Percentiles rank a stretch among this genome's conserved stretches.
These are phyloP conservation scores for Hybos culiciformis DNA, from an alignment of 2,888 invertebrate species.

Conservation along the genomic window DNA sequence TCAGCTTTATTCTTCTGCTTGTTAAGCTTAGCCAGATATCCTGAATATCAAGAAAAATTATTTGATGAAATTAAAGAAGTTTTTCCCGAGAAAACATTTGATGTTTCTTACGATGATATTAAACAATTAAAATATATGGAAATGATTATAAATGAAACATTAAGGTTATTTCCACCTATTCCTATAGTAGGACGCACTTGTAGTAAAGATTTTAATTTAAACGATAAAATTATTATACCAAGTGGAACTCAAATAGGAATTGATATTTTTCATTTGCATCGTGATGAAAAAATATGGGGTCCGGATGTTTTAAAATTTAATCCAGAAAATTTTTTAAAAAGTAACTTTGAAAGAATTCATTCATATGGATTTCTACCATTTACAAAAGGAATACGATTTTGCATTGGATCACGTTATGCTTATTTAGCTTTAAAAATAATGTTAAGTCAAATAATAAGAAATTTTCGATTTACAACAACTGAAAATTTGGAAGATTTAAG, in stretches of 20 bases:
- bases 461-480: background rate
- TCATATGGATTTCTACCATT: slow-evolving; percentile 1
- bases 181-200: background rate
- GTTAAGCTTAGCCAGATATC: slow-evolving; percentile 20
- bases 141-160: slow-evolving; percentile 4
- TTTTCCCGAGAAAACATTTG: slow-evolving; percentile 9
- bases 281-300: background rate
- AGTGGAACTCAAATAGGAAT: background rate
- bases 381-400: background rate
- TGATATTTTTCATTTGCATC: slow-evolving; percentile 2
- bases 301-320: background rate
- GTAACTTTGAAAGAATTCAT: background rate
- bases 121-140: background rate
- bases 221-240: background rate
- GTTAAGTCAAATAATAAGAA: background rate
- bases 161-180: background rate
- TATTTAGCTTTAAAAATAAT: background rate
- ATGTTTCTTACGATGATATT: slow-evolving; percentile 13
- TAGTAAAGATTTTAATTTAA: background rate
- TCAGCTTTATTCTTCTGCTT: slow-evolving; percentile 16
- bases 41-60: slow-evolving; percentile 19
- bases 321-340: slow-evolving; percentile 1
- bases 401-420: background rate
- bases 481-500: background rate
- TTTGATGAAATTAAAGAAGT: slow-evolving; percentile 16